These are phyloP conservation scores for Otus sunia DNA, from an alignment of 2,113 vertebrate species.

Conservation along the genomic window DNA sequence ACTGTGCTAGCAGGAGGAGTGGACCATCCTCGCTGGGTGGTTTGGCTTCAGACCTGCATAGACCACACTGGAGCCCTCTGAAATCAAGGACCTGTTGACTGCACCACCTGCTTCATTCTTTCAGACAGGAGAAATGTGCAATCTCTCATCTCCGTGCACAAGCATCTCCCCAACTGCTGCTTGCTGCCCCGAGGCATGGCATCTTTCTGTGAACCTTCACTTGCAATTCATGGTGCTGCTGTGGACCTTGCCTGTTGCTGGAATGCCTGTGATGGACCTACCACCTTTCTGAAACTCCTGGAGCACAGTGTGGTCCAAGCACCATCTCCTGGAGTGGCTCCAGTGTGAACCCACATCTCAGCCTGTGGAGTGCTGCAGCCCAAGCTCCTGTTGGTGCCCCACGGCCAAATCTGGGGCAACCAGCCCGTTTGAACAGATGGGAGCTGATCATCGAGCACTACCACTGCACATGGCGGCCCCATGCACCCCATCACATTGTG, in stretches of 20 bases:
- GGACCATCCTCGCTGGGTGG: background rate
- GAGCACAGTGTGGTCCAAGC: fast-evolving
- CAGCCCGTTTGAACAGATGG: background rate
- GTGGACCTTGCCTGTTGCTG: background rate
- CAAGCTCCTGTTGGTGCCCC: background rate
- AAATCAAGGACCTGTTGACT: background rate
- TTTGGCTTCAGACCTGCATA: background rate
- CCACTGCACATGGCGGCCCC: fast-evolving
- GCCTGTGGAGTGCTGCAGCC: background rate
- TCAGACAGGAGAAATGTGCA: background rate
- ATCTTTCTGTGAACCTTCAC: fast-evolving
- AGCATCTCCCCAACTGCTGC: background rate
- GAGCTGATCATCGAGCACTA: background rate
- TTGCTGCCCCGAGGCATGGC: background rate
- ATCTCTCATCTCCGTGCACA: background rate
- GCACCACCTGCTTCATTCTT: background rate
- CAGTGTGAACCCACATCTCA: background rate
- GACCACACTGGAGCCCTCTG: background rate
- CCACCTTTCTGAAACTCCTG: background rate
- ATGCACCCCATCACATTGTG: fast-evolving
- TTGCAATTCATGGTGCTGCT: background rate
- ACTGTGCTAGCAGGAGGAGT: background rate
- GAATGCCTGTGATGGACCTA: background rate
- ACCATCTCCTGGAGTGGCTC: background rate
- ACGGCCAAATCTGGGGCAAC: background rate